Evolutionary conservation across 2,888 invertebrate genomes (phyloP).

Genomic region (Eupithecia insigniata): DNA sequence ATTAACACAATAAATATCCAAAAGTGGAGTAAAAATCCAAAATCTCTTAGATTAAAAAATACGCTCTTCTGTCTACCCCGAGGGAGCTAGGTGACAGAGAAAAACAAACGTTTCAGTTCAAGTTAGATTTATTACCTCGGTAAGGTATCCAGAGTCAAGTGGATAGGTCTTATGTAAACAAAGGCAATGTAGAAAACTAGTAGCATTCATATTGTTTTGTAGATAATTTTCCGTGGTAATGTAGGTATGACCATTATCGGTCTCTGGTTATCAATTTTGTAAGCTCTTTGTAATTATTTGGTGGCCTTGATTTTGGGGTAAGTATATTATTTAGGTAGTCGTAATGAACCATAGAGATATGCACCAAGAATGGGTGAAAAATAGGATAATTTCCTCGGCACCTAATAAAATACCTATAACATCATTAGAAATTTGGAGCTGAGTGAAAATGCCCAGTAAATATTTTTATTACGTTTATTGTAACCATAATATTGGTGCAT

Average conservation of each 20-base stretch:
- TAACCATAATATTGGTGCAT: not conserved
- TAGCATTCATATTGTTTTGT: not conserved
- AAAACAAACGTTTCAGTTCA: not conserved
- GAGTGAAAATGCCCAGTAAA: not conserved
- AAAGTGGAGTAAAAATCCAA: no score
- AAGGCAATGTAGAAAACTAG: not conserved
- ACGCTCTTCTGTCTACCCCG: not conserved
- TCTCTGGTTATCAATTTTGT: not conserved
- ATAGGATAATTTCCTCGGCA: no score
- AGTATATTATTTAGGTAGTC: not conserved
- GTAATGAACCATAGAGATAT: not conserved
- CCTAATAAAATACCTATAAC: not conserved
- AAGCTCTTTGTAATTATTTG: not conserved
- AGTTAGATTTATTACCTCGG: slow-evolving; percentile 30
- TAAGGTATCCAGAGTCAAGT: slow-evolving; percentile 27
- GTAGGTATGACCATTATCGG: no score
- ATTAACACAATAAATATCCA: not conserved
- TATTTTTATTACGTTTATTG: not conserved
- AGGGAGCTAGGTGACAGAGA: not conserved
- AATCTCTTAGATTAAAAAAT: not conserved
- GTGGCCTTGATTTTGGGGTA: not conserved
- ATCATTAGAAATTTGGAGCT: no score
- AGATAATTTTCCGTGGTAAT: not conserved
- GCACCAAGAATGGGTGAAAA: no score
- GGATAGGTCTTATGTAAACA: slow-evolving; percentile 30